Evolutionary conservation across 2,113 vertebrate genomes (phyloP).

Genomic region (Tiliqua scincoides): DNA sequence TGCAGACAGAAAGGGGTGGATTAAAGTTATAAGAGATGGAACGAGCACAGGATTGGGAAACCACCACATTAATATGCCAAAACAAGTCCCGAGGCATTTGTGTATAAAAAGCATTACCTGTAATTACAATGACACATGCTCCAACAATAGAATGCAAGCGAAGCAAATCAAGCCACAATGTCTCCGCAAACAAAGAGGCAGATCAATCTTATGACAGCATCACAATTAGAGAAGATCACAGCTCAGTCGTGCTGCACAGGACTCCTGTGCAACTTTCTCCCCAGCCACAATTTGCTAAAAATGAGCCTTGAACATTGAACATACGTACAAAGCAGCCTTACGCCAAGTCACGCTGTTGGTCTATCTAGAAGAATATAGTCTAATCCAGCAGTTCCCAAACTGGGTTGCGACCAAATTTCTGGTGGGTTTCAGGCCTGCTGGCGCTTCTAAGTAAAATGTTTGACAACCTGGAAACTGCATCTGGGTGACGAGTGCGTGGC

Average conservation of each 20-base stretch:
- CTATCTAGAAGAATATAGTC: too few species aligned
- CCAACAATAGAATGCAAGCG: not conserved
- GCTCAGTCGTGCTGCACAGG: too few species aligned
- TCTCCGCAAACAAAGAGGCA: not conserved
- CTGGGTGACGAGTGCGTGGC: too few species aligned
- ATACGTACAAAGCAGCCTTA: not conserved
- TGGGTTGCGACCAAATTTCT: too few species aligned
- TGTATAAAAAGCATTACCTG: not conserved
- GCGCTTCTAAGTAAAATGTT: too few species aligned
- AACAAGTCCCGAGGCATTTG: not conserved
- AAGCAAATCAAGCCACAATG: not conserved
- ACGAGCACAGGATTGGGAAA: not conserved
- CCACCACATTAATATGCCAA: not conserved
- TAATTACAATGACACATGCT: not conserved
- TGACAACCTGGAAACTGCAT: too few species aligned
- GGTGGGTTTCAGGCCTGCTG: too few species aligned
- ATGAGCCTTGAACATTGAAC: not conserved
- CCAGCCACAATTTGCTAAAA: not conserved
- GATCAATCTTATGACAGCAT: not conserved
- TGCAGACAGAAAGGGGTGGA: not conserved
- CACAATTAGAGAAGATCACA: not conserved
- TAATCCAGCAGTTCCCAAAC: too few species aligned
- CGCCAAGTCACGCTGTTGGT: not conserved
- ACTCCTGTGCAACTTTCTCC: not conserved
- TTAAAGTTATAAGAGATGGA: not conserved